Evolutionary conservation across 2,113 vertebrate species (phyloP), one percentile per base, ranked within the genome.

Genomic region (Oncorhynchus nerka): DNA sequence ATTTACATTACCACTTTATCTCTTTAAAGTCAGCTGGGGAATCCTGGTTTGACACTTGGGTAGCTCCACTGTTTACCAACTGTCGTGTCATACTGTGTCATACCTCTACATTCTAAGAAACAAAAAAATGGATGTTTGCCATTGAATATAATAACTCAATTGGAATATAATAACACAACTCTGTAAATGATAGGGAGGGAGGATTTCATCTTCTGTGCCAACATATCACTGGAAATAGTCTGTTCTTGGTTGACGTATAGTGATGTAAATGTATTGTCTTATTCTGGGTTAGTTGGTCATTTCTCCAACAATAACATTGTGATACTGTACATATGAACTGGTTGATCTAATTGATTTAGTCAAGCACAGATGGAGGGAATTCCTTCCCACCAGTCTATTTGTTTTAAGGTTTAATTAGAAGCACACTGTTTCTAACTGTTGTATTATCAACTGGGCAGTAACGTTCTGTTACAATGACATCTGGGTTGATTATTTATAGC

Each of bases 11-110:
- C 39, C 39, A 45, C 39, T 45, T 45, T 45, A 9, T 9, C 67
- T 26, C 66, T 34, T 76, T 71, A 28, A 61, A 79, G 64, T 64
- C 28, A 77, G 79, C 59, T 28, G 28, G 15, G 12, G 4, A 83
- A 75, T 76, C 49, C 16, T 68, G 74, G 68, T 48, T 66, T 82
- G 77, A 81, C 77, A 75, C 80, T 88, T 82, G 81, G 83, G 87
- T 86, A 30, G 51, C 20, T 74, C 67, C 72, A 30, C 39, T 55
- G 73, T 81, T 73, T 72, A 84, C 70, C 80, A 87, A 80, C 80
- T 74, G 39, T 45, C 39, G 9, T 78, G 80, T 39, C 64, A 39
- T 48, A 34, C 32, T 7, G 55, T 77, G 72, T 76, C 67, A 83
- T 82, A 85, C 76, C 62, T 22, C 57, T 22, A 70, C 4, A 20